Percentiles rank a stretch among this genome's conserved stretches.
Evolutionary conservation across 1,140 invertebrate species (phyloP).

Genomic region (Lethrus apterus): DNA sequence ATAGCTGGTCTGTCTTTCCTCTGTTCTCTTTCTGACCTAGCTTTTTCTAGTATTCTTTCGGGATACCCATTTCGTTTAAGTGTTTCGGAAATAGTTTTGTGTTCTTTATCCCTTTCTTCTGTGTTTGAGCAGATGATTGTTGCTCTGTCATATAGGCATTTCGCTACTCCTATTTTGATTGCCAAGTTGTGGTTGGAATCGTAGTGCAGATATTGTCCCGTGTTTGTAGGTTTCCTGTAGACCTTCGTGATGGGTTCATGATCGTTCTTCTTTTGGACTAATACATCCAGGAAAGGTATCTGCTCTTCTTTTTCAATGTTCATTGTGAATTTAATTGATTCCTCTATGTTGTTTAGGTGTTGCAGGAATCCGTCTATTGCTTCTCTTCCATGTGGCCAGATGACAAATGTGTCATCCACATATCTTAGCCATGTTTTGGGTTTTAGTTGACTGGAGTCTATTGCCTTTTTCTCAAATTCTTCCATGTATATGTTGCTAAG

Average conservation of each 20-base stretch:
- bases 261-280: not conserved
- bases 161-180: not conserved
- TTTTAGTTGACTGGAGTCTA: not conserved
- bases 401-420: not conserved
- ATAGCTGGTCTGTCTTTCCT: no score
- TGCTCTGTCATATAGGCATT: slow-evolving; percentile 1
- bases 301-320: not conserved
- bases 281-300: not conserved
- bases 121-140: no score
- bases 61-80: no score
- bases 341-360: not conserved
- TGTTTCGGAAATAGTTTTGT: no score
- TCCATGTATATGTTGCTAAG: not conserved
- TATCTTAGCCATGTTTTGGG: not conserved
- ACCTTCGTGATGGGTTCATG: not conserved
- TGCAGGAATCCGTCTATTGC: slow-evolving; percentile 1
- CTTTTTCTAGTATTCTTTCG: not conserved
- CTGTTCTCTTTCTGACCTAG: no score
- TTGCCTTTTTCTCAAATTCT: no score
- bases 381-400: slow-evolving; percentile 10
- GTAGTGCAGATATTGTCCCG: not conserved
- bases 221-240: not conserved
- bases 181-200: not conserved
- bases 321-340: slow-evolving; percentile 1
- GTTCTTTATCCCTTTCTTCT: no score